Evolutionary conservation across 53 echinoderm and acorn worm species (phyloP).

Genomic region (Arbacia lixula): DNA sequence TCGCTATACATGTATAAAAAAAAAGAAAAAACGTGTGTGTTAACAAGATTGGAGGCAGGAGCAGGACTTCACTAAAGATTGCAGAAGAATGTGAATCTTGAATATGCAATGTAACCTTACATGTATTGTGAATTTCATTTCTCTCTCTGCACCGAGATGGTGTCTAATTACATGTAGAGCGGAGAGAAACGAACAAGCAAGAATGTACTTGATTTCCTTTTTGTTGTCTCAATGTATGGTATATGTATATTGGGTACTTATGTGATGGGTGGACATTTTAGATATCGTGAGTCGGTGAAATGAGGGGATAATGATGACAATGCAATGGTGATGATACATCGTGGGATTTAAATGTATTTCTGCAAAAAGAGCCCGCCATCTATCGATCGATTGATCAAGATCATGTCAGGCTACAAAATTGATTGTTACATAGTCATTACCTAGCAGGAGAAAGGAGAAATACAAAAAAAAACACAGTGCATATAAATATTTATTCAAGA

Average conservation of each 20-base stretch:
- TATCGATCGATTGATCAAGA: no score
- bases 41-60: no score
- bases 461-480: slow-evolving; percentile 3
- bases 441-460: slow-evolving; percentile 15
- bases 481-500: slow-evolving; percentile 56
- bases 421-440: slow-evolving; percentile 1
- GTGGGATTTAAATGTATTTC: no score
- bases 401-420: slow-evolving; percentile 6
- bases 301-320: no score
- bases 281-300: no score
- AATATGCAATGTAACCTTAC: slow-evolving; percentile 25
- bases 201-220: slow-evolving; percentile 16
- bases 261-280: no score
- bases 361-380: no score
- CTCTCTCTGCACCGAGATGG: slow-evolving; percentile 16
- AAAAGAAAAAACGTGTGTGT: no score
- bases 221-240: slow-evolving; percentile 34
- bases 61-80: no score
- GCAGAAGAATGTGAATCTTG: neutral
- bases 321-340: no score
- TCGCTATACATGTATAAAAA: no score
- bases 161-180: slow-evolving; percentile 5
- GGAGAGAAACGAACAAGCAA: no score
- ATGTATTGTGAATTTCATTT: neutral
- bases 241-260: slow-evolving; percentile 25